phyloP scores from a whole-genome alignment of 2,797 vertebrate genomes.

The Sebastes itinus region DNA sequence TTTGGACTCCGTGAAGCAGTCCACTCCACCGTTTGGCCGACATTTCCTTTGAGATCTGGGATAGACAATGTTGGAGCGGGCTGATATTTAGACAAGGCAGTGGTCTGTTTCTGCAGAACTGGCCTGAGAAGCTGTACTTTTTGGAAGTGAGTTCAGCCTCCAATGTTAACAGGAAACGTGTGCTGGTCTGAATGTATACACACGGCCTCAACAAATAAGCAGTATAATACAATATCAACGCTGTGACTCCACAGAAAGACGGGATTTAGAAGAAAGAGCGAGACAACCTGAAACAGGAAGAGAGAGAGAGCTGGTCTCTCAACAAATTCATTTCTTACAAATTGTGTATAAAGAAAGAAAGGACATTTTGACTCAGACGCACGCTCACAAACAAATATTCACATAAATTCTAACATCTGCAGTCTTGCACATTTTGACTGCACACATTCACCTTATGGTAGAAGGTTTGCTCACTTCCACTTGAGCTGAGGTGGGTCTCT shows the following conservation, averaged over 20 bases:
- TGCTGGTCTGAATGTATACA: slow-evolving; percentile 75
- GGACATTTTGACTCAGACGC: slow-evolving; percentile 31
- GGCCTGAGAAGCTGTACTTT: slow-evolving; percentile 73
- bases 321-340: slow-evolving; percentile 41
- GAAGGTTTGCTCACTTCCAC: slow-evolving; percentile 39
- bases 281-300: slow-evolving; percentile 25
- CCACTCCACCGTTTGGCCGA: slow-evolving; percentile 9
- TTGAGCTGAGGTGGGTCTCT: slow-evolving; percentile 56
- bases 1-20: slow-evolving; percentile 14
- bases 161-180: slow-evolving; percentile 81
- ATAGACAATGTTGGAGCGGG: slow-evolving; percentile 68
- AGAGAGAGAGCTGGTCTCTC: slow-evolving; percentile 16
- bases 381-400: slow-evolving; percentile 51
- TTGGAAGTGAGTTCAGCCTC: slow-evolving; percentile 66
- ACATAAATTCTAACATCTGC: slow-evolving; percentile 32
- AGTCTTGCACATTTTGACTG: slow-evolving; percentile 17
- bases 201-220: slow-evolving; percentile 78
- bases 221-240: slow-evolving; percentile 71
- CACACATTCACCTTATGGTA: slow-evolving; percentile 9
- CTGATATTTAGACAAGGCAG: slow-evolving; percentile 76
- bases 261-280: slow-evolving; percentile 3
- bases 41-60: slow-evolving; percentile 47
- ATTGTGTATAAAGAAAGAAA: slow-evolving; percentile 36
- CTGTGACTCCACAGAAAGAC: slow-evolving; percentile 59
- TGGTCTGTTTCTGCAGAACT: slow-evolving; percentile 70